Evolutionary conservation across 2,797 vertebrate species (phyloP).

Genomic region (Acipenser ruthenus): DNA sequence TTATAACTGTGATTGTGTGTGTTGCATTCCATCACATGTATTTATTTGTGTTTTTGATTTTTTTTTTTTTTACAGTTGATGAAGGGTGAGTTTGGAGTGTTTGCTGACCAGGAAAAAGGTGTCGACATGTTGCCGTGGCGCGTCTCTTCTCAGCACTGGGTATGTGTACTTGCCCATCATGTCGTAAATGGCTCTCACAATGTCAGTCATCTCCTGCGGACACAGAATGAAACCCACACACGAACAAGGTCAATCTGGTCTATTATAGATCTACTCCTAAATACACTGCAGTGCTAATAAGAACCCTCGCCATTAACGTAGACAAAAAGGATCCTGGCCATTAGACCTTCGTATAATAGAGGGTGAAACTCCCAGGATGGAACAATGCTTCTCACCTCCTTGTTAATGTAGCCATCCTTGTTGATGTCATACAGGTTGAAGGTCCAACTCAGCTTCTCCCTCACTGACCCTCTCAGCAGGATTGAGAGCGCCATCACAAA

Average conservation of each 20-base stretch:
- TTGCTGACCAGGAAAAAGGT: slow-evolving; percentile 82
- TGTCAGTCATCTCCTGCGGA: slow-evolving; percentile 91
- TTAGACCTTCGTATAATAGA: no score
- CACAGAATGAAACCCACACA: slow-evolving; percentile 5
- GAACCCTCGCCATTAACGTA: no score
- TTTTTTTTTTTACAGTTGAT: no score
- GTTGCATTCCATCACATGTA: no score
- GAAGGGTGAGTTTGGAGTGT: no score
- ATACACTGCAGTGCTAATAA: no score
- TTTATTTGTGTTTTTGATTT: no score
- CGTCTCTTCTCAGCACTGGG: slow-evolving; percentile 86
- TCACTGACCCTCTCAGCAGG: slow-evolving; percentile 82
- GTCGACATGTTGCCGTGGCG: slow-evolving; percentile 89
- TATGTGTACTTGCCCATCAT: slow-evolving; percentile 99
- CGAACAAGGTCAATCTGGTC: no score
- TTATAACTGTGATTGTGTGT: no score
- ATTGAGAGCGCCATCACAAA: slow-evolving; percentile 90
- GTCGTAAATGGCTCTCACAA: slow-evolving; percentile 93
- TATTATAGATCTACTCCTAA: background rate
- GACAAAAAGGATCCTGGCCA: no score
- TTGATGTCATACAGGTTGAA: slow-evolving; percentile 98
- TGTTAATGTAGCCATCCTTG: slow-evolving; percentile 90
- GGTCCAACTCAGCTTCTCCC: slow-evolving; percentile 93
- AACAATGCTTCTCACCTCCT: slow-evolving; percentile 64
- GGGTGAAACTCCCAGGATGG: no score